Base-by-base conservation (phyloP, 2,113 vertebrate genomes). In the Phyllostomus discolor region DNA sequence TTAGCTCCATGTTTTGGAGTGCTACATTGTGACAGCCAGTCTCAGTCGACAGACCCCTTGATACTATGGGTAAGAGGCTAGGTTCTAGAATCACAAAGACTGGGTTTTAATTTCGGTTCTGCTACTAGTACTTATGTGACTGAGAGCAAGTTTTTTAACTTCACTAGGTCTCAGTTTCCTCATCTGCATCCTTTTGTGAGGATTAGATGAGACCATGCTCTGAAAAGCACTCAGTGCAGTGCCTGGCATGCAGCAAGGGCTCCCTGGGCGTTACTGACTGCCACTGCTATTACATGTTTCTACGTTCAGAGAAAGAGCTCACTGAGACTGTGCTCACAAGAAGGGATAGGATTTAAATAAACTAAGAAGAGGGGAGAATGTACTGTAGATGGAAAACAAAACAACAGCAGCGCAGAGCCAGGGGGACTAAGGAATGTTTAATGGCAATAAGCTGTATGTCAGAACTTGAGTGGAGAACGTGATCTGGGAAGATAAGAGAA, bases 21-120 rank as follows among this genome's bases (percentile, higher is more conserved):
- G 41, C n/a, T 78, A 1, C 11, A 0, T 9, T 31, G 22, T 79
- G 78, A 52, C 4, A 6, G 38, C 17, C 22, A 38, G 57, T 7
- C 19, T 91, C 28, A 26, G 19, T 1, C 7, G 66, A 72, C 54
- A 33, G 54, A 38, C n/a, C 43, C 28, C 38, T 83, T 35, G n/a
- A 41, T 31, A 33, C 2, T 33, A 33, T 48, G 12, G 31, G n/a
- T 80, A 59, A 80, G 59, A 87, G 81, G 33, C 57, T 75, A 22
- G 57, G 69, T 76, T 88, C 35, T 88, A 28, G 67, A 82, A 54
- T 73, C 88, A 81, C 24, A 80, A 72, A 90, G 46, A 66, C 26
- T 24, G 72, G 31, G 19, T 75, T 81, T 43, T 90, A 41, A 76
- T 57, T 24, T 96, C 54, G 43, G 9, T 88, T 88, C 96, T 94